Conservation (phyloP, 2,113 vertebrate species). For the Chrysochloris asiatica region DNA sequence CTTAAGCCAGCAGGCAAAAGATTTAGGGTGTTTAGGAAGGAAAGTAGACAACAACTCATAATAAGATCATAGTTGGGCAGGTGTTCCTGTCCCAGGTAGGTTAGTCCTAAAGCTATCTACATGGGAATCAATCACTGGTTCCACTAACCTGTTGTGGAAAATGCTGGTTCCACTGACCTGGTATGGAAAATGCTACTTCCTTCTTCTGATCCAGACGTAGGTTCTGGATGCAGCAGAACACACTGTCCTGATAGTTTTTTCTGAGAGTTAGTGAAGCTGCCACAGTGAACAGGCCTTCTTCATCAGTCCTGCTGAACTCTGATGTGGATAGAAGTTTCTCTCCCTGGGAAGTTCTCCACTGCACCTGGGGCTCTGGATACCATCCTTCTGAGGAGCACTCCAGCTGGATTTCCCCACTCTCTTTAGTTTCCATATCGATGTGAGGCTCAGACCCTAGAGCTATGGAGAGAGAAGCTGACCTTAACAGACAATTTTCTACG, state of each 20-base stretch:
- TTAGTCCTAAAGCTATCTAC: too few species aligned
- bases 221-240: slow-evolving; percentile 73
- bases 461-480: too few species aligned
- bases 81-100: too few species aligned
- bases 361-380: slow-evolving; percentile 74
- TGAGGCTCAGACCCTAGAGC: slow-evolving; percentile 74
- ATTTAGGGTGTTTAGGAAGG: too few species aligned
- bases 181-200: slow-evolving; percentile 46
- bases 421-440: slow-evolving; percentile 61
- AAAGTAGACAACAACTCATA: too few species aligned
- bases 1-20: too few species aligned
- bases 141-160: slow-evolving; percentile 25
- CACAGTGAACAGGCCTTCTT: slow-evolving; percentile 73
- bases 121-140: too few species aligned
- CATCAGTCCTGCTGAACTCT: slow-evolving; percentile 3
- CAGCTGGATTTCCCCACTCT: slow-evolving; percentile 49
- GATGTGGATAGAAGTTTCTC: background rate
- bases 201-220: slow-evolving; percentile 67
- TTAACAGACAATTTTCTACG: too few species aligned
- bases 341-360: slow-evolving; percentile 65
- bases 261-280: slow-evolving; percentile 51
- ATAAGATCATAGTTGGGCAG: too few species aligned
- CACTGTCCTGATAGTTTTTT: slow-evolving; percentile 28
- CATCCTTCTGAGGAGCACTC: slow-evolving; percentile 73
- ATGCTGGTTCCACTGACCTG: background rate